Conservation (phyloP, 2,888 invertebrate genomes). For the Lysandra coridon region DNA sequence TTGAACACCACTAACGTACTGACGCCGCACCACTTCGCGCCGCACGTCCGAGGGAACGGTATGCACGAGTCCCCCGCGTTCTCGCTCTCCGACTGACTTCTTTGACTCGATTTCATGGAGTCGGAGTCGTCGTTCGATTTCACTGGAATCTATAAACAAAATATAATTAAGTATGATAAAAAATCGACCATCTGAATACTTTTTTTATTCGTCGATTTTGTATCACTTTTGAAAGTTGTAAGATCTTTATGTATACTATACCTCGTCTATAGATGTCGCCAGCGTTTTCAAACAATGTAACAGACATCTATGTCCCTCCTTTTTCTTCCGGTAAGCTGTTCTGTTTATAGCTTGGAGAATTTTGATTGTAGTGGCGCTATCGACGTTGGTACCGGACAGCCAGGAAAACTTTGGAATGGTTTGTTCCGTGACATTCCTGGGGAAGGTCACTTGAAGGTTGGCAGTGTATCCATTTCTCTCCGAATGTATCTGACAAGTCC, state of each 20-base stretch:
- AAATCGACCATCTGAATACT: too few species aligned
- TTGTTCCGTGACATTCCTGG: constrained; percentile 71
- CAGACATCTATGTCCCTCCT: constrained; percentile 91
- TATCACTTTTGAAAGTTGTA: too few species aligned
- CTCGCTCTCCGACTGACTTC: constrained; percentile 74
- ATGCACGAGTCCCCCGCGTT: constrained; percentile 88
- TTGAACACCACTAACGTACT: constrained; percentile 93
- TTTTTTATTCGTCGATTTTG: too few species aligned
- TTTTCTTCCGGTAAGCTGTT: constrained; percentile 90
- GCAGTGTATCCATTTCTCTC: constrained; percentile 77
- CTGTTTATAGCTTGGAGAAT: constrained; percentile 90
- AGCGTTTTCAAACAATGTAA: constrained; percentile 88
- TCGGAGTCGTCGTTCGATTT: constrained; percentile 78
- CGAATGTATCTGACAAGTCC: constrained; percentile 81
- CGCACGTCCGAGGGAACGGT: constrained; percentile 96
- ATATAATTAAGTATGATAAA: too few species aligned
- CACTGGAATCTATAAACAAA: constrained; percentile 69
- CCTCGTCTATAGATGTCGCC: constrained; percentile 74
- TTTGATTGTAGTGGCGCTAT: constrained; percentile 85
- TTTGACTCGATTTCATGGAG: constrained; percentile 71
- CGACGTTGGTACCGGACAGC: constrained; percentile 81
- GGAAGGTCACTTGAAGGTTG: constrained; percentile 81
- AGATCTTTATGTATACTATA: constrained; percentile 38
- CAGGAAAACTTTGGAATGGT: constrained; percentile 76
- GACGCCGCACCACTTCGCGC: constrained; percentile 94